phyloP scores from a whole-genome alignment of 2,888 invertebrate species.

The Thera britannica region DNA sequence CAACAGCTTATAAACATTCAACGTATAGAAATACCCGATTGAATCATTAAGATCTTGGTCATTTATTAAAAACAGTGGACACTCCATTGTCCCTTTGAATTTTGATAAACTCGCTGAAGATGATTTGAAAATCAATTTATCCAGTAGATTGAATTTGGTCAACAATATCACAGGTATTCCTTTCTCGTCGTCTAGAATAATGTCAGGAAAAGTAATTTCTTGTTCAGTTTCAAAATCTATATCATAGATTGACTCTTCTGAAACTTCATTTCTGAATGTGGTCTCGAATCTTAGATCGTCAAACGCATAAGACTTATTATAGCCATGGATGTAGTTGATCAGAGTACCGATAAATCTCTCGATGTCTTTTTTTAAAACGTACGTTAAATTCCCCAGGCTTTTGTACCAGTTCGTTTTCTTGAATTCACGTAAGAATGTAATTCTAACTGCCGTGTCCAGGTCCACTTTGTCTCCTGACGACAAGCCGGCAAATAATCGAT shows the following conservation, averaged over 20 bases:
- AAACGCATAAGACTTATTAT: not conserved
- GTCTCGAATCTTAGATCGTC: not conserved
- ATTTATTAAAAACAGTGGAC: not conserved
- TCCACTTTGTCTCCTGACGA: not conserved
- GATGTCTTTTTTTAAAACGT: not conserved
- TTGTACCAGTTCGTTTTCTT: not conserved
- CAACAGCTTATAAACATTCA: conserved; percentile 1
- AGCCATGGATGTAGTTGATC: not conserved
- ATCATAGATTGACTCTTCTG: not conserved
- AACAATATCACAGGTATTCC: conserved; percentile 1
- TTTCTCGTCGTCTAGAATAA: not conserved
- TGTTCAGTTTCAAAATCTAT: not conserved
- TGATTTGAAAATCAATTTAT: not conserved
- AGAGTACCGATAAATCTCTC: not conserved
- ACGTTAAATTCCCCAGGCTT: not conserved
- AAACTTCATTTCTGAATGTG: not conserved
- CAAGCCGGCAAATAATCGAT: not conserved
- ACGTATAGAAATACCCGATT: not conserved
- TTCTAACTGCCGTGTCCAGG: not conserved
- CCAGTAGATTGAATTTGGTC: not conserved
- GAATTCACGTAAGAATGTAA: not conserved
- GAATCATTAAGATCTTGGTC: not conserved
- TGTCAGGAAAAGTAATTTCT: not conserved
- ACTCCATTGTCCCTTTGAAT: not conserved
- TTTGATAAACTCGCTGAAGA: conserved; percentile 1